Conservation (phyloP, 2,797 vertebrate species). For the Eulemur rubriventer region DNA sequence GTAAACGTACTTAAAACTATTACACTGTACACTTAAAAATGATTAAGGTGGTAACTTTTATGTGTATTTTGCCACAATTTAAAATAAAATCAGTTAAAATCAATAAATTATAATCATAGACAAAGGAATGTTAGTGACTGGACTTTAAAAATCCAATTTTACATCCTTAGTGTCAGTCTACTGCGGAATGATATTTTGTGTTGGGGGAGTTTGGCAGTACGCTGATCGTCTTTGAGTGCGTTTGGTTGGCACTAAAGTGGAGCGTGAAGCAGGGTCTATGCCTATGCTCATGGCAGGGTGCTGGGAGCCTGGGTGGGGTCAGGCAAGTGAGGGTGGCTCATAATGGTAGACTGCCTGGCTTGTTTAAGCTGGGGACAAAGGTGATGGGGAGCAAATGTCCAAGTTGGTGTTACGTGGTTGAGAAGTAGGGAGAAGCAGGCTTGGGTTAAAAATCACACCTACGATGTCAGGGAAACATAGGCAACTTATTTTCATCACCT, state of each 20-base stretch:
- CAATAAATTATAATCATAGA: neutral
- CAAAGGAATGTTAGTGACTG: neutral
- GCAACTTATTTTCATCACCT: neutral
- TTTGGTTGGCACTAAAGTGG: neutral
- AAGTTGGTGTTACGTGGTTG: neutral
- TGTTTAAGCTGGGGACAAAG: neutral
- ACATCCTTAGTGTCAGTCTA: neutral
- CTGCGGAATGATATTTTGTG: neutral
- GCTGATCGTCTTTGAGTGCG: neutral
- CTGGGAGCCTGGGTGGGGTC: neutral
- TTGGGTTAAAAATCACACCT: neutral
- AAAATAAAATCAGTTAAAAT: neutral
- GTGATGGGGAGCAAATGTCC: neutral
- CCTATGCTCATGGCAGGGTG: neutral
- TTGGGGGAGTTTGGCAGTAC: neutral
- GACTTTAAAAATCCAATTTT: neutral
- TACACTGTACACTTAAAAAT: neutral
- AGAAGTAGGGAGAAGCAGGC: neutral
- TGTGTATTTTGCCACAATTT: neutral
- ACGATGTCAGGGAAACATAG: neutral
- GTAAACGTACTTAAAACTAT: neutral
- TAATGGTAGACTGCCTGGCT: neutral
- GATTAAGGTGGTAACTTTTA: neutral
- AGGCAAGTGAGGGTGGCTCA: neutral
- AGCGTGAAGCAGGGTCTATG: rapidly evolving